Evolutionary conservation across 2,113 vertebrate genomes (phyloP).

Genomic region (Sclerurus mexicanus): DNA sequence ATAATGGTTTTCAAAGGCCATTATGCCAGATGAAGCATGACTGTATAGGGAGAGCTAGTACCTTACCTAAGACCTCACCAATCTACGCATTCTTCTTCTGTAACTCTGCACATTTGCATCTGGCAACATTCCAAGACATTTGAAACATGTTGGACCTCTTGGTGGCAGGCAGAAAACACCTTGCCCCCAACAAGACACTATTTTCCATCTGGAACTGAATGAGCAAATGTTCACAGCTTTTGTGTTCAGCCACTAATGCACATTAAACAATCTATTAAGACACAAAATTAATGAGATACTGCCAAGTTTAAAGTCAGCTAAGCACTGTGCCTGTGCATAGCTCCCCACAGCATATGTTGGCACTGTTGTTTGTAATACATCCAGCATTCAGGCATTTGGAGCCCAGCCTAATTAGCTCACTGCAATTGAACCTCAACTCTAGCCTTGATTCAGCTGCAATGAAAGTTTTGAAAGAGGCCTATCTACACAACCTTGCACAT

Average conservation of each 20-base stretch:
- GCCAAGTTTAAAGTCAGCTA: slow-evolving; percentile 15
- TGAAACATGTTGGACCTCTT: neutral
- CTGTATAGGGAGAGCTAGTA: neutral
- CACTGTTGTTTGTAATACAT: neutral
- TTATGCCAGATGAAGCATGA: neutral
- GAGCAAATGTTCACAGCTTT: neutral
- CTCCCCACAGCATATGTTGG: neutral
- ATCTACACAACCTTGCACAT: neutral
- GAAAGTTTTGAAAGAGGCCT: slow-evolving; percentile 27
- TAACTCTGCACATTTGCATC: neutral
- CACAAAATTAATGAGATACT: slow-evolving; percentile 29
- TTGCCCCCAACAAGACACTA: neutral
- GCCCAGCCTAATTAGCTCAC: slow-evolving; percentile 47
- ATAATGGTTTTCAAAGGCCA: neutral
- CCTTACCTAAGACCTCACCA: neutral
- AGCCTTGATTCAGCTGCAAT: slow-evolving; percentile 7
- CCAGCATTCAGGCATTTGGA: neutral
- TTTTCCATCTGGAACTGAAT: slow-evolving; percentile 12
- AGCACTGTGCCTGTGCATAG: neutral
- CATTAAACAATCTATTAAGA: slow-evolving; percentile 40
- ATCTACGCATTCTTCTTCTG: neutral
- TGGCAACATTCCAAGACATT: neutral
- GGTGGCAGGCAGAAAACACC: neutral
- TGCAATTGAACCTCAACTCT: slow-evolving; percentile 39
- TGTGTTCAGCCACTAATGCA: neutral